Evolutionary conservation across 2,113 vertebrate genomes (phyloP), one percentile per base, ranked within the genome.

Genomic region (Chlorodrepanis virens): DNA sequence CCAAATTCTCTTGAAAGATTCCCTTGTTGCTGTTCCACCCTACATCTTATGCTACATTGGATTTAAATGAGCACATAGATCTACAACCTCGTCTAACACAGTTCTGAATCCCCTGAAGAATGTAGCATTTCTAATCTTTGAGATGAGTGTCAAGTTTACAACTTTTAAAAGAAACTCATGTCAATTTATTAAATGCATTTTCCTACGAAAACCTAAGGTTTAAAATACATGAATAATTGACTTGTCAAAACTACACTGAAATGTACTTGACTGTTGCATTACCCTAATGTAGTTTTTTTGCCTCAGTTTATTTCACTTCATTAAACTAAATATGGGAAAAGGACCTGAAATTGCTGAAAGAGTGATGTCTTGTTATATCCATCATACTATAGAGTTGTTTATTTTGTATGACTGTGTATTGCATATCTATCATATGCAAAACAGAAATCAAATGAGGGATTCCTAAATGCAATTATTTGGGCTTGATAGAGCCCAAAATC

Each of bases 51-150:
- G 56, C n/a, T 89, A 49, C 37, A 61, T 71, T 96, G 82, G 50
- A 80, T 96, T 93, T 96, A 97, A 94, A 96, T 85, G 59, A 85
- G 37, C 84, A 90, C 50, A 67, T 49, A 90, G 69, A 90, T 82
- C 37, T 74, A 87, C 57, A 78, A 25, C 42, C 70, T 85, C 52
- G 45, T 74, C 33, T 78, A 59, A 87, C 27, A 40, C 4, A 63
- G 35, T 89, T 94, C 54, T 83, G 42, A 87, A 86, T 50, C 28
- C 40, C 63, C 54, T 39, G 15, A 94, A 90, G 70, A 78, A 94
- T 75, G 59, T 5, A 70, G 1, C 25, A 23, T 83, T 80, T 82
- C 40, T 49, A 86, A 89, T 83, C 52, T 70, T 93, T 77, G 72
- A 91, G 25, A 90, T 87, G 68, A 83, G 5, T 65, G 45, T 64